Base-by-base conservation (phyloP, 2,888 invertebrate genomes). In the Oxystoma pomonae region DNA sequence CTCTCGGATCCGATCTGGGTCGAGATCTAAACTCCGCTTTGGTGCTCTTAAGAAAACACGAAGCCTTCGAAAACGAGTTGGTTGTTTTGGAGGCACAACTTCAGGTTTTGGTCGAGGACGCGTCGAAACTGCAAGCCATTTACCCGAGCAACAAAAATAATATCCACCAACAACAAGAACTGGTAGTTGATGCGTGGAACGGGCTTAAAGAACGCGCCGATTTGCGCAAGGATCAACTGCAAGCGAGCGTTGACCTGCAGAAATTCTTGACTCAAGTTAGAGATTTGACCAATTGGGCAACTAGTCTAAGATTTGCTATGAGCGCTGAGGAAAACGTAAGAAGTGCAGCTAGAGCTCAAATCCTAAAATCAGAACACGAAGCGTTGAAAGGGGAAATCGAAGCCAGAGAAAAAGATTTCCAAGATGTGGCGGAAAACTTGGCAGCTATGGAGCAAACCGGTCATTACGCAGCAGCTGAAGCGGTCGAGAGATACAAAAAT, bases 101-200 rank as follows among this genome's bases (percentile, higher is more conserved):
- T 49, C 91, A 92, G 81, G 87, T 96, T 1, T 82, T 98, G 1
- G 91, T 97, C 58, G 97, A 98, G 74, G 98, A 98, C 78, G 95
- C 96, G 0, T 88, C 90, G 0, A 87, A 94, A 59, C 84, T 98
- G 52, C 93, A 94, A 79, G 86, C 87, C 16, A 85, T 91, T 49
- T 98, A 97, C 81, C 97, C 97, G 0, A 90, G 89, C 60, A 98
- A 98, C 80, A 96, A 94, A 0, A 86, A 89, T 56, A 93, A 96
- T 74, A 95, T 98, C 63, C 89, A 88, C 17, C 87, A 92, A 68
- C 92, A 96, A 72, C 96, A 96, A 79, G 87, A 87, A 50, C 88
- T 92, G 2, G 90, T 98, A 0, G 85, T 92, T 0, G 88, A 90
- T 1, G 93, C 93, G 61, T 98, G 98, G 96, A 88, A 89, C 62